Evolutionary conservation across 2,797 vertebrate genomes (phyloP).

Genomic region (Intellagama lesueurii): DNA sequence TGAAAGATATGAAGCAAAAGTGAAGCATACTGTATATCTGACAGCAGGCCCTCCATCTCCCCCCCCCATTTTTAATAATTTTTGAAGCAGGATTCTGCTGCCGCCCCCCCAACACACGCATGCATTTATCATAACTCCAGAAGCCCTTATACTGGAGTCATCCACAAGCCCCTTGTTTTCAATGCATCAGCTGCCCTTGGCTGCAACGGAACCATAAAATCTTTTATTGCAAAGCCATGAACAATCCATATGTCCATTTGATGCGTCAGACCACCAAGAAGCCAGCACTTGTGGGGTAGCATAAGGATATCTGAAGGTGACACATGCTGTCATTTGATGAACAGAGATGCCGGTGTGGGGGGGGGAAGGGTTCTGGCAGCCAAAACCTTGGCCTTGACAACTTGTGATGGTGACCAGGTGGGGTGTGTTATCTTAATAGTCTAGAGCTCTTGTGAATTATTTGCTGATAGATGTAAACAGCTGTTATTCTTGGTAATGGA

Average conservation of each 20-base stretch:
- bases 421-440: slow-evolving; percentile 99
- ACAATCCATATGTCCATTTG: slow-evolving; percentile 83
- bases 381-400: slow-evolving; percentile 86
- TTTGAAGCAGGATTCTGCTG: background rate
- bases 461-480: slow-evolving; percentile 99
- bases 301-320: slow-evolving; percentile 93
- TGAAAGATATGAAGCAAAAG: no score
- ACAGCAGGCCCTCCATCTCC: no score
- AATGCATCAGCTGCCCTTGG: slow-evolving; percentile 74
- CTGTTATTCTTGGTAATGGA: slow-evolving; percentile 99
- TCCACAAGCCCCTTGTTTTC: slow-evolving; percentile 63
- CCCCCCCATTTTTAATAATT: background rate
- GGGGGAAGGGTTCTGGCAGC: slow-evolving; percentile 83
- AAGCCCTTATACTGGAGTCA: slow-evolving; percentile 54
- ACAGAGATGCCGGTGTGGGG: slow-evolving; percentile 77
- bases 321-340: slow-evolving; percentile 83
- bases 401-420: slow-evolving; percentile 96
- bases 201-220: slow-evolving; percentile 75
- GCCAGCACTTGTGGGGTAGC: slow-evolving; percentile 78
- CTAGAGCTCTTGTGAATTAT: slow-evolving; percentile 98
- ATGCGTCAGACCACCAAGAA: slow-evolving; percentile 81
- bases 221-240: slow-evolving; percentile 80
- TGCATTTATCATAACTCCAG: slow-evolving; percentile 34
- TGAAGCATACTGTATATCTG: no score
- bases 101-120: background rate